These are phyloP conservation scores for Melanocharis versteri DNA, from an alignment of 2,113 vertebrate genomes.

Conservation along the genomic window DNA sequence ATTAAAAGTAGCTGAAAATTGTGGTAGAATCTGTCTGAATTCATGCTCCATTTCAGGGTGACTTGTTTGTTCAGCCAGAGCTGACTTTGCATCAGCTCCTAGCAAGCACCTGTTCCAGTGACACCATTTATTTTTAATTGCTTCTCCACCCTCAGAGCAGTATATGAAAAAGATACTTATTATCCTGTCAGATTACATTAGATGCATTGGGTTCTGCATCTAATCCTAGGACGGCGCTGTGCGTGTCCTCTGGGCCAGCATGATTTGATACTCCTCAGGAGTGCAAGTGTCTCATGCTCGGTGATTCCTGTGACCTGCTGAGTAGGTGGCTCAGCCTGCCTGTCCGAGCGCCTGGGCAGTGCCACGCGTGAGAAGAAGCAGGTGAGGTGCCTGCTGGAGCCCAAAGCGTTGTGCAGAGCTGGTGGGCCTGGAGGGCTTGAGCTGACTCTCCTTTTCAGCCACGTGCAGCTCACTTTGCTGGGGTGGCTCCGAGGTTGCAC, in stretches of 20 bases:
- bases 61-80: neutral
- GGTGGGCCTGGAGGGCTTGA: neutral
- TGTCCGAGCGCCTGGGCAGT: neutral
- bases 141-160: neutral
- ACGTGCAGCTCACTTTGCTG: fast-evolving
- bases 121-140: constrained; percentile 21
- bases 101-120: neutral
- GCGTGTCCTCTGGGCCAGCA: neutral
- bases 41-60: neutral
- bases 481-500: neutral
- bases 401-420: neutral
- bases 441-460: neutral
- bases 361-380: fast-evolving
- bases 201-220: neutral
- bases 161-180: neutral
- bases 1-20: neutral
- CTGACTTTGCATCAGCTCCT: neutral
- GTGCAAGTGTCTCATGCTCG: fast-evolving
- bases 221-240: neutral
- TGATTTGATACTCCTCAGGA: neutral
- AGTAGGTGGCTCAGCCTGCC: neutral
- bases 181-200: neutral
- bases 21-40: neutral
- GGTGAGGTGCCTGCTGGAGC: neutral
- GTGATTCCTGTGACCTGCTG: neutral